Evolutionary conservation across 2,797 vertebrate genomes (phyloP), one percentile per base, ranked within the genome.

Genomic region (Phataginus tetradactyla): DNA sequence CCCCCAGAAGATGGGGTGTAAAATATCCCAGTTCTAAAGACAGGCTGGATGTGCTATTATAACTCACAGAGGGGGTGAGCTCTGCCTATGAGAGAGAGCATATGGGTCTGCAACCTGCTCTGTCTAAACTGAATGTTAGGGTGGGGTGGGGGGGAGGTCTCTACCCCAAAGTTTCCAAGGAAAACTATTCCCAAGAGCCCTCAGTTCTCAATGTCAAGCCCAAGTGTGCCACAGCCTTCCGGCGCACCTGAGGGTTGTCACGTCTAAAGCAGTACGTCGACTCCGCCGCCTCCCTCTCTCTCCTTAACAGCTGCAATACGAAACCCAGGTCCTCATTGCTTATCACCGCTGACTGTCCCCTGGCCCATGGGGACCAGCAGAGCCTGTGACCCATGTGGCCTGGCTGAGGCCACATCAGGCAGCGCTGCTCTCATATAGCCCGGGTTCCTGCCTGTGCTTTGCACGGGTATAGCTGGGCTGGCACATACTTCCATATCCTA

Each of bases 361-460:
- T 34, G 68, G 86, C 69, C 83, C 85, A 85, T 32, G 51, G 95
- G 86, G 93, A 95, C 86, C n/a, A 37, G 45, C 71, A 85, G 11
- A 51, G 69, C 57, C 93, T 79, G 39, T 83, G 61, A 71, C 68
- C 79, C n/a, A 1, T 80, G 69, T 49, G 61, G 66, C 80, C 91
- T 96, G 93, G 95, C 92, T 59, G 75, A 69, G 59, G 92, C 91
- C 94, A 96, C 96, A 80, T 79, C 72, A 61, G 89, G 94, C 29
- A 0, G 90, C 0, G 0, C 51, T 29, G 34, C 92, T 92, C 55
- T 93, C 3, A 0, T 18, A 42, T 92, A 75, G 92, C 96, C 86
- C 78, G 57, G 93, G 93, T 92, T 94, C 97, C 97, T 97, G 90
- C 95, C 72, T 96, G 96, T 23, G 96, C 96, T 97, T 86, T 94